Base-by-base conservation (phyloP, 2,797 vertebrate species). In the Anguilla megastoma region DNA sequence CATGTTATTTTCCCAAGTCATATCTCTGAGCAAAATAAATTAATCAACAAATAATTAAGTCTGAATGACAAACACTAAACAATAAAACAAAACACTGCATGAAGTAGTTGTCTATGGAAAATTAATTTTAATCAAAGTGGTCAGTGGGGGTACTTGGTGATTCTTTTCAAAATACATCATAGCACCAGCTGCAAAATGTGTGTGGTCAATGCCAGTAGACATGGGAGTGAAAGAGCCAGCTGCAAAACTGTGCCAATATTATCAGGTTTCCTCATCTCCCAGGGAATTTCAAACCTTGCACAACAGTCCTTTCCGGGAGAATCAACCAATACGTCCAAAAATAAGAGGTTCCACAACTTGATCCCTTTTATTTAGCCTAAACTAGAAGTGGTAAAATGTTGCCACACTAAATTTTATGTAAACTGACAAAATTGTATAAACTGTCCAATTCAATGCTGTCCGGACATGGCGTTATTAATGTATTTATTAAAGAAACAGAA, bases 291-390 rank as follows among this genome's bases (percentile, higher is more conserved):
- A 45, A 36, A 84, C 84, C 86, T 89, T 74, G 86, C 24, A 52
- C 86, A 60, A 27, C 71, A 63, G 82, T 85, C 82, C 88, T 89
- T 87, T 90, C 90, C 88, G 85, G 56, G 52, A 52, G 52, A 18
- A 41, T 79, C 76, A 87, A 85, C 60, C 88, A 45, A 86, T 88
- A 86, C 86, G 90, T 94, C 89, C 91, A 93, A 90, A 91, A 92
- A 92, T 88, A 58, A 85, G 71, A 80, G 5, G 8, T 36, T 80
- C 7, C 76, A 45, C 33, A 80, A 27, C 33, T 7, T 24, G 2
- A 6, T 45, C 41, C 16, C 76, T 45, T 18, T 24, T 21, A 45
- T 45, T 80, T 3, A 45, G 33, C 14, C 16, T 6, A 45, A 79
- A 80, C 41, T 48, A 7, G 16, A 48, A 5, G 76, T 45, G 36